phyloP scores from a whole-genome alignment of 2,113 vertebrate species.

The Noctilio leporinus region DNA sequence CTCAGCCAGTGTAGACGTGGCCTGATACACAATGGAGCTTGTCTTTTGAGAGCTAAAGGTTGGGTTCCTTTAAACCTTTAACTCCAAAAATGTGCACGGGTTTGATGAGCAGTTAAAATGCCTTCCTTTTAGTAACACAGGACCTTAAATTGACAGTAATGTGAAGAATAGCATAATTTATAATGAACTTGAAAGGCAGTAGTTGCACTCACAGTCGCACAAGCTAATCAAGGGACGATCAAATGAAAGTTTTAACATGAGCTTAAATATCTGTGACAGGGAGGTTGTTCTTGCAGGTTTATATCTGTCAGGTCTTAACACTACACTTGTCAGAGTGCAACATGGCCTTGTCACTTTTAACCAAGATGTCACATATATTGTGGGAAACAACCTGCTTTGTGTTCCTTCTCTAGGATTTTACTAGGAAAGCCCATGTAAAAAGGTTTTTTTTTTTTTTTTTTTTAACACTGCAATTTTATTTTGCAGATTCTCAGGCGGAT shows the following conservation, averaged over 20 bases:
- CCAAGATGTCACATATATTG: conserved; percentile 38
- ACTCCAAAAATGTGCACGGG: background rate
- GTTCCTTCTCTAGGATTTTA: conserved; percentile 47
- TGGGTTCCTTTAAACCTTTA: conserved; percentile 40
- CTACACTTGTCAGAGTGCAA: conserved; percentile 55
- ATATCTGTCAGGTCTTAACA: conserved; percentile 62
- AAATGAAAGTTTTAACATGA: conserved; percentile 63
- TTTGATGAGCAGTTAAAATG: conserved; percentile 35
- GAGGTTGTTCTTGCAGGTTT: conserved; percentile 59
- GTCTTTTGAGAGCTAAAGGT: conserved; percentile 56
- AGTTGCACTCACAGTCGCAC: background rate
- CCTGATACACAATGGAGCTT: conserved; percentile 69
- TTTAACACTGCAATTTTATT: conserved; percentile 66
- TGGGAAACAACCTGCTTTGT: conserved; percentile 52
- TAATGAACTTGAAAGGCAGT: conserved; percentile 65
- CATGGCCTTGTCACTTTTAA: conserved; percentile 55
- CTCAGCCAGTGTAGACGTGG: conserved; percentile 77
- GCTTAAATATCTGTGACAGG: conserved; percentile 63
- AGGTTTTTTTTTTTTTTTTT: background rate
- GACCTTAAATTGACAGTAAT: conserved; percentile 46
- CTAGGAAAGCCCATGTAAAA: conserved; percentile 42
- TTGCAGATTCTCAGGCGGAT: conserved; percentile 67
- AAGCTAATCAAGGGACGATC: conserved; percentile 50
- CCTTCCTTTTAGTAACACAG: background rate
- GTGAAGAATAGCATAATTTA: conserved; percentile 61